Percentiles rank a stretch among this genome's conserved stretches.
These are phyloP conservation scores for Gavialis gangeticus DNA, from an alignment of 2,113 vertebrate genomes.

Conservation along the genomic window DNA sequence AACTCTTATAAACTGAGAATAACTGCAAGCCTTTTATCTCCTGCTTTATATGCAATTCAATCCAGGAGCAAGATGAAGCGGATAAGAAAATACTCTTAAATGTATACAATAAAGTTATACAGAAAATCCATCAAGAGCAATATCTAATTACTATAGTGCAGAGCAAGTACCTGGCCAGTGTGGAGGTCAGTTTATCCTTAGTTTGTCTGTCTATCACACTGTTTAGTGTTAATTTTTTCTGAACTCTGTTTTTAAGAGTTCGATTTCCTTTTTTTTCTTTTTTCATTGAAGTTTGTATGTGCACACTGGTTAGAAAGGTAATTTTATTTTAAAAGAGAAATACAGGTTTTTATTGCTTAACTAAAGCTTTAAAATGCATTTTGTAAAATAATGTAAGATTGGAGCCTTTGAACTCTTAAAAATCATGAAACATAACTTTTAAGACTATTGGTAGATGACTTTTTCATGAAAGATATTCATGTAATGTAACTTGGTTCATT, in stretches of 20 bases:
- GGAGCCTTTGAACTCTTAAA: background rate
- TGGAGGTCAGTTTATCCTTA: conserved; percentile 71
- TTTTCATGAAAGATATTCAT: background rate
- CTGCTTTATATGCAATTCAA: conserved; percentile 18
- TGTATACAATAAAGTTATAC: conserved; percentile 68
- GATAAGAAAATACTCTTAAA: conserved; percentile 74
- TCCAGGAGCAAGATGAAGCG: conserved; percentile 75
- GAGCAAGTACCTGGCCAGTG: conserved; percentile 73
- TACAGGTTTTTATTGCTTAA: background rate
- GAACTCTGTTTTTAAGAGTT: background rate
- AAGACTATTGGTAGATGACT: background rate
- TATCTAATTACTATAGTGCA: conserved; percentile 66
- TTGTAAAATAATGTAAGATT: background rate
- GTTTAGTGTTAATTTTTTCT: background rate
- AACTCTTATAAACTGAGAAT: background rate
- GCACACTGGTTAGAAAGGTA: background rate
- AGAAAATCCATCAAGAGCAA: conserved; percentile 73
- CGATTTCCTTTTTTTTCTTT: background rate
- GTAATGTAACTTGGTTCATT: background rate
- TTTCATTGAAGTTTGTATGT: background rate
- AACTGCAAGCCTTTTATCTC: background rate
- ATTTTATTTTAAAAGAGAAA: background rate
- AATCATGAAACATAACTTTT: background rate
- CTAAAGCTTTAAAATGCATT: background rate
- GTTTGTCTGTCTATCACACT: background rate